A percentile compares a stretch with the other conserved stretches of the same genome.
phyloP scores from a whole-genome alignment of 2,113 vertebrate genomes.

The Ahaetulla prasina region DNA sequence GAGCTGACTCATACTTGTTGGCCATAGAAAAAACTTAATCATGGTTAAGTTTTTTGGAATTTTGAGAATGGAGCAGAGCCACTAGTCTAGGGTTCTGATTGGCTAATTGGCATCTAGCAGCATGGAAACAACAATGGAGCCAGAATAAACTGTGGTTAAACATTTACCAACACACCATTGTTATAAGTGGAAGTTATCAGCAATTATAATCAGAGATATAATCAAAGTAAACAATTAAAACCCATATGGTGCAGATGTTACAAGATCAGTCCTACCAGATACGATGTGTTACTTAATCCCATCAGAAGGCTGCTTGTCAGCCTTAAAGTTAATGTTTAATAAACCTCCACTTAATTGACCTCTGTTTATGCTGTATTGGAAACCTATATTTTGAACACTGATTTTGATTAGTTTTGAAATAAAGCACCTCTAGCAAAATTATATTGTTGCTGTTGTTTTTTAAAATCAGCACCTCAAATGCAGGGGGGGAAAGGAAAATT shows the following conservation, averaged over 20 bases:
- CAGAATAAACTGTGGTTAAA: neutral
- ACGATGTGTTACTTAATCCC: neutral
- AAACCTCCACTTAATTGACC: neutral
- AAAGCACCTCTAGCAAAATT: neutral
- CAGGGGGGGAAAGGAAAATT: neutral
- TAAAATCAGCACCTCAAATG: neutral
- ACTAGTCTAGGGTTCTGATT: neutral
- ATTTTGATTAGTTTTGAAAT: neutral
- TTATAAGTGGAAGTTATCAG: neutral
- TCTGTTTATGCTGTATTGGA: neutral
- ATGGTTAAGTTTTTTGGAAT: neutral
- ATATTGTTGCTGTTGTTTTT: neutral
- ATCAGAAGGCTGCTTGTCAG: neutral
- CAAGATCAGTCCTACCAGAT: neutral
- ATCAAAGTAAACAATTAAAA: neutral
- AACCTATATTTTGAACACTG: neutral
- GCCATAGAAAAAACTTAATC: neutral
- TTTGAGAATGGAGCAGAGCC: neutral
- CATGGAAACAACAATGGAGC: neutral
- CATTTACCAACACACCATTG: neutral
- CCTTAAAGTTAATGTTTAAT: neutral
- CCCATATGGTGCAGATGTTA: neutral
- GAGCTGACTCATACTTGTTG: neutral
- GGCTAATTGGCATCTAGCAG: neutral
- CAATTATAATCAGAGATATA: neutral